Evolutionary conservation across 1,140 invertebrate genomes (phyloP).

Genomic region (Paralvinella palmiformis): DNA sequence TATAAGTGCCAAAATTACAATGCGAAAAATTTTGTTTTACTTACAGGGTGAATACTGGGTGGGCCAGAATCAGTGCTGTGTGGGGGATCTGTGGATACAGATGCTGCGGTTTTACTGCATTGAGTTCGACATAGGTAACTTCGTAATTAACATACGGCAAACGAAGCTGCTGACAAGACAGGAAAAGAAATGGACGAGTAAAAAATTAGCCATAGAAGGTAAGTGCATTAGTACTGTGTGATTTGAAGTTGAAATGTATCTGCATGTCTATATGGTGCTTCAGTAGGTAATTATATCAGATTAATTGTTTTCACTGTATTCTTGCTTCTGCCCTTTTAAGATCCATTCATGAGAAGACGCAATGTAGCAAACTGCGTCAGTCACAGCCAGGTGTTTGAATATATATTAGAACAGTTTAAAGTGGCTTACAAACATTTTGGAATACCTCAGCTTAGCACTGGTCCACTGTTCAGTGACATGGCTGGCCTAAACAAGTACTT

Average conservation of each 20-base stretch:
- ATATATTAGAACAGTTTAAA: constrained; percentile 49
- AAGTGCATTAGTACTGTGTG: constrained; percentile 11
- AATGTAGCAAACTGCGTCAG: constrained; percentile 51
- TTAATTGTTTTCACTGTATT: neutral
- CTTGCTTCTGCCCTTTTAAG: constrained; percentile 29
- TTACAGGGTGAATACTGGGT: constrained; percentile 29
- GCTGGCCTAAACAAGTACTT: neutral
- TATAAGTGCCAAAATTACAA: constrained; percentile 10
- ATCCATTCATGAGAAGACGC: constrained; percentile 51
- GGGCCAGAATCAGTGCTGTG: constrained; percentile 10
- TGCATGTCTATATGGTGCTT: neutral
- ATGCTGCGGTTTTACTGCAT: constrained; percentile 52
- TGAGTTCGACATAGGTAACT: constrained; percentile 42
- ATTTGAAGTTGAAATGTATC: neutral
- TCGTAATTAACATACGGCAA: constrained; percentile 48
- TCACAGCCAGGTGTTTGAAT: constrained; percentile 50
- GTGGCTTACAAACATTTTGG: constrained; percentile 52
- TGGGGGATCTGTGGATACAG: constrained; percentile 50
- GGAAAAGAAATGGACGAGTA: constrained; percentile 46
- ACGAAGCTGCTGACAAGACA: constrained; percentile 31
- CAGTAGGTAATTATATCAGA: neutral
- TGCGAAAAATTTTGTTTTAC: constrained; percentile 11
- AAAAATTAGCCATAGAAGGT: constrained; percentile 55
- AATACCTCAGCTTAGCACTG: constrained; percentile 38
- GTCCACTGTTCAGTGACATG: constrained; percentile 30